These are phyloP conservation scores for Diploscapter pachys DNA, from an alignment of 1,140 invertebrate genomes.

Conservation along the genomic window DNA sequence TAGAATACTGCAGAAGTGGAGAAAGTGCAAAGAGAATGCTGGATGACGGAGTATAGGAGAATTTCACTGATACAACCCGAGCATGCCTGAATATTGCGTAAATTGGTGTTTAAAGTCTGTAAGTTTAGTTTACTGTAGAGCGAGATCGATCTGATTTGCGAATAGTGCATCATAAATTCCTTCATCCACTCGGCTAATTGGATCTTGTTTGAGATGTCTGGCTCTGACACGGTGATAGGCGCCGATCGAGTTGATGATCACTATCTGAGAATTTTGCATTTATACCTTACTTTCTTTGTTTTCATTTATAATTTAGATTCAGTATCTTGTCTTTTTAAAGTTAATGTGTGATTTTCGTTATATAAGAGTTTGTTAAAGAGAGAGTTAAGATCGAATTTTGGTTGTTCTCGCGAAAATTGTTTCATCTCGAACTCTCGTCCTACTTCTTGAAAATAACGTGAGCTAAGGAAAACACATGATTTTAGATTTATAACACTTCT, in stretches of 20 bases:
- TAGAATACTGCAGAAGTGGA: conserved; percentile 50
- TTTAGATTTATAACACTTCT: too few species aligned
- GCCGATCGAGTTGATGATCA: conserved; percentile 56
- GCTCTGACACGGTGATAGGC: conserved; percentile 44
- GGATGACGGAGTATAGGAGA: conserved; percentile 43
- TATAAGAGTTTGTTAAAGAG: too few species aligned
- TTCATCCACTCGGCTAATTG: conserved; percentile 39
- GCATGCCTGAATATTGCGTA: conserved; percentile 46
- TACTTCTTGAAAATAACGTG: too few species aligned
- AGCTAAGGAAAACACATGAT: too few species aligned
- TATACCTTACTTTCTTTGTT: too few species aligned
- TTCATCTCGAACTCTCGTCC: too few species aligned
- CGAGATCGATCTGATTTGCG: conserved; percentile 48
- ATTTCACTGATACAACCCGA: conserved; percentile 48
- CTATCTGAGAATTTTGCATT: conserved; percentile 12
- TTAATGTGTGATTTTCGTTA: too few species aligned
- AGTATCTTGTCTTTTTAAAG: too few species aligned
- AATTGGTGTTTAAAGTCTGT: too few species aligned
- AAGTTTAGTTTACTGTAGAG: conserved; percentile 47
- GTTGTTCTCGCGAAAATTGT: too few species aligned
- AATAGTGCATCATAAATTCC: conserved; percentile 40
- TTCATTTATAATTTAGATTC: too few species aligned
- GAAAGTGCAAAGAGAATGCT: conserved; percentile 43
- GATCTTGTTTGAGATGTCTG: conserved; percentile 37
- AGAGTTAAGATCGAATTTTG: too few species aligned